phyloP scores from a whole-genome alignment of 1,140 invertebrate genomes.

The Diorhabda carinulata region DNA sequence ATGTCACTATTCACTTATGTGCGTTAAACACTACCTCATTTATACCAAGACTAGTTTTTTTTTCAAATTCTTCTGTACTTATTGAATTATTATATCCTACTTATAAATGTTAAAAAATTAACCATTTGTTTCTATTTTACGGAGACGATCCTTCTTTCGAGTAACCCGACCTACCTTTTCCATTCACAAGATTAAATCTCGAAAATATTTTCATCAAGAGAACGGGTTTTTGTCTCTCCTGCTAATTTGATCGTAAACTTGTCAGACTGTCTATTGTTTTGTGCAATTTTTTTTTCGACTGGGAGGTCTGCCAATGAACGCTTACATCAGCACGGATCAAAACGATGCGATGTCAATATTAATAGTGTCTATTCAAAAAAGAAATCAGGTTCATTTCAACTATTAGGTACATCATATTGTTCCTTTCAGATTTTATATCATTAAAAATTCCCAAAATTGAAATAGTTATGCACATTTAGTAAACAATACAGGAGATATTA shows the following conservation, averaged over 20 bases:
- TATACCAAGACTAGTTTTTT: too few relatives aligned
- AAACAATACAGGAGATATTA: too few relatives aligned
- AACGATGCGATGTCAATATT: not conserved
- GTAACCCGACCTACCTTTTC: not conserved
- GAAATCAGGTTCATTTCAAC: too few relatives aligned
- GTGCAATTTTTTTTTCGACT: not conserved
- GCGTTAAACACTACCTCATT: too few relatives aligned
- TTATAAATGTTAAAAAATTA: not conserved
- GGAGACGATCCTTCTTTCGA: not conserved
- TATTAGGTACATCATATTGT: too few relatives aligned
- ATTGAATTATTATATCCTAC: too few relatives aligned
- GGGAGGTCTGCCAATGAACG: not conserved
- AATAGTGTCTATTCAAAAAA: not conserved
- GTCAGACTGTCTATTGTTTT: not conserved
- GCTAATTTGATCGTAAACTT: constrained; percentile 2
- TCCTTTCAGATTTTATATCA: too few relatives aligned
- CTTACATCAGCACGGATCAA: constrained; percentile 2
- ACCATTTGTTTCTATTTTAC: not conserved
- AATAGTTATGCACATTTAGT: too few relatives aligned
- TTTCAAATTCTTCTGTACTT: too few relatives aligned
- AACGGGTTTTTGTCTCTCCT: constrained; percentile 2
- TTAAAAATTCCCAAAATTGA: too few relatives aligned
- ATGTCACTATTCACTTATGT: too few relatives aligned
- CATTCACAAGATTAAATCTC: constrained; percentile 1
- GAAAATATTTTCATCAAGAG: constrained; percentile 1